Evolutionary conservation across 64 coral and sea anemone genomes (phyloP), one percentile per base, ranked within the genome.

Genomic region (Pocillopora damicornis): DNA sequence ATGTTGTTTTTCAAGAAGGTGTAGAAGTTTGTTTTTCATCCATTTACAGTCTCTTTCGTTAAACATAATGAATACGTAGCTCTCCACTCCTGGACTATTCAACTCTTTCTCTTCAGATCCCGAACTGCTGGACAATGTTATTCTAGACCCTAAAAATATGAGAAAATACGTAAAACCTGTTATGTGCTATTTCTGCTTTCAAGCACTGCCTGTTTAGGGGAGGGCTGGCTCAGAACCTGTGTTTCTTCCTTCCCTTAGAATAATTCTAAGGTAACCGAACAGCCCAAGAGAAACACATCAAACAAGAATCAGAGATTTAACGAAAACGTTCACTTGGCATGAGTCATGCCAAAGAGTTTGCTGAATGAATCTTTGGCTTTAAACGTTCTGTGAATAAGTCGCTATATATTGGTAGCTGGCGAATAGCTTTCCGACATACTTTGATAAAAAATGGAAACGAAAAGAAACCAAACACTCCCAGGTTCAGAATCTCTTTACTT

Each of bases 341-440:
- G 30, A 30, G 30, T 30, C 30, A 51, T 51, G 7, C 42, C 42
- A 51, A 51, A 51, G 42, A 51, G 7, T 51, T 51, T 7, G 7
- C 42, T 51, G 42, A 51, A 51, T 51, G 42, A 51, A 7, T 4
- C 42, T 51, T 2, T 51, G 42, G 7, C 42, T 20, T 22, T 73
- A 45, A 63, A 86, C 79, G 76, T 91, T 87, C 59, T 60, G 78
- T 63, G 82, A 91, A 59, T 78, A 61, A 22, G 87, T 58, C 7
- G 82, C 90, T 16, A 91, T 82, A 82, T 87, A 73, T 61, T 91
- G 87, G 22, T 63, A 23, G 90, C 90, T 91, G 35, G 63, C 71
- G 12, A 87, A 58, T 86, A 91, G 37, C 90, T 79, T 15, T 86
- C 73, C 22, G 83, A 75, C 90, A 91, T 91, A 20, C 58, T 87